phyloP scores from a whole-genome alignment of 2,797 vertebrate species.

The Acanthurus tractus region DNA sequence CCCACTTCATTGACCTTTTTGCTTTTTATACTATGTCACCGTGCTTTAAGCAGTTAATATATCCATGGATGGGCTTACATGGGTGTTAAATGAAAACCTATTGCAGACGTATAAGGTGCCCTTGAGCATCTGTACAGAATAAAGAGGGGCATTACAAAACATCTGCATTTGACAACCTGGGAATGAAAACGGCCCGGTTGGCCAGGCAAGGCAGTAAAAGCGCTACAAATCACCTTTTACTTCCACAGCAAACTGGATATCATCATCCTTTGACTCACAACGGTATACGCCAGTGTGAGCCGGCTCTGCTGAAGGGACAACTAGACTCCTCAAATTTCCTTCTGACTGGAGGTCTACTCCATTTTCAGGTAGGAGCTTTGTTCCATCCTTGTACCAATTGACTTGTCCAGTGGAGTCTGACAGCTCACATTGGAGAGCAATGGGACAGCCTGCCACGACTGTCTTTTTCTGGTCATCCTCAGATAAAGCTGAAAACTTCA shows the following conservation, averaged over 20 bases:
- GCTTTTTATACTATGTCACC: no score
- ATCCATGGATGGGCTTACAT: no score
- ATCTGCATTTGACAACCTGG: no score
- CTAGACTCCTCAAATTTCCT: slow-evolving; percentile 81
- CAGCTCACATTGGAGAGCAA: slow-evolving; percentile 88
- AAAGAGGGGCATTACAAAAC: no score
- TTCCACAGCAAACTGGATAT: slow-evolving; percentile 87
- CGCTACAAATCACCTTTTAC: slow-evolving; percentile 86
- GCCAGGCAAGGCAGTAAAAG: slow-evolving; percentile 71
- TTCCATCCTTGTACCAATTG: slow-evolving; percentile 87
- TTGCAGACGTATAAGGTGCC: no score
- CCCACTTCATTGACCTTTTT: no score
- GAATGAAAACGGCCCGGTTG: not conserved
- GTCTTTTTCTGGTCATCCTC: slow-evolving; percentile 79
- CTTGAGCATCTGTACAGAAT: no score
- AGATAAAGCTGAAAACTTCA: slow-evolving; percentile 78
- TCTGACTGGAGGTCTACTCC: slow-evolving; percentile 84
- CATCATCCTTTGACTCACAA: slow-evolving; percentile 86
- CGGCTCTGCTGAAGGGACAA: slow-evolving; percentile 77
- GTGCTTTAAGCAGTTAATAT: no score
- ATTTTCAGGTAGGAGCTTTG: slow-evolving; percentile 75
- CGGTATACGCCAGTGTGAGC: slow-evolving; percentile 85
- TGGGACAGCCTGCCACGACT: slow-evolving; percentile 78
- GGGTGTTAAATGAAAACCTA: no score
- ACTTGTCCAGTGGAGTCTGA: slow-evolving; percentile 83